Conservation (phyloP, 2,797 vertebrate species). For the Pangasius larnaudii region DNA sequence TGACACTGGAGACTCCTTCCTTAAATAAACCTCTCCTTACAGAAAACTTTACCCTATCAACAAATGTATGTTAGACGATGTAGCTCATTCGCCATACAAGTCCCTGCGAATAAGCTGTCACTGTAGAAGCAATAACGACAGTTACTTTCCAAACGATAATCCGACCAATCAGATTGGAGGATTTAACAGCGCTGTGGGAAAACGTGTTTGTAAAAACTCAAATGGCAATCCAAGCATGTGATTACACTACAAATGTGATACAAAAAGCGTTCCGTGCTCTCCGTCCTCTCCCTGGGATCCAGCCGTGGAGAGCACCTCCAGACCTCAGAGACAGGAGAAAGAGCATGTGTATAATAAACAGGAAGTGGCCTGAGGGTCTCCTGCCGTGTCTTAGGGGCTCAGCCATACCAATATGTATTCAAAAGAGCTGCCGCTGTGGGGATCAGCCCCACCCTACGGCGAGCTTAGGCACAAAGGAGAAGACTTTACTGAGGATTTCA, state of each 20-base stretch:
- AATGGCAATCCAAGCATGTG: neutral
- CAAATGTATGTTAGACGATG: neutral
- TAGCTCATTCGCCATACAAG: neutral
- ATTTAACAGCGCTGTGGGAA: neutral
- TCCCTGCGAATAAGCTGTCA: neutral
- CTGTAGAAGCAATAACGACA: neutral
- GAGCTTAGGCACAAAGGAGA: conserved; percentile 51
- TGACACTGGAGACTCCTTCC: neutral
- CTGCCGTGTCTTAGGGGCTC: conserved; percentile 53
- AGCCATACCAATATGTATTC: conserved; percentile 60
- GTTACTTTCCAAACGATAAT: too few species aligned
- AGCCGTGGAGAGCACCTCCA: conserved; percentile 18
- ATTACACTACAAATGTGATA: neutral
- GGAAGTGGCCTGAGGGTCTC: conserved; percentile 55
- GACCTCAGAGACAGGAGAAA: conserved; percentile 24
- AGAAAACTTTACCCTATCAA: neutral
- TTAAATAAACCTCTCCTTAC: neutral
- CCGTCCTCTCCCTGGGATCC: conserved; percentile 13
- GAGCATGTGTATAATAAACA: conserved; percentile 54
- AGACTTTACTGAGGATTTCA: conserved; percentile 52
- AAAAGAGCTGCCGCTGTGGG: conserved; percentile 51
- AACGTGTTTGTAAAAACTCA: neutral
- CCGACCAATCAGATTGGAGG: neutral
- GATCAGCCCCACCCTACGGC: conserved; percentile 40
- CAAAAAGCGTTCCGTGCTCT: neutral